Percentiles rank a stretch among this genome's conserved stretches.
phyloP scores from a whole-genome alignment of 2,113 vertebrate genomes.

The Microcebus lehilahytsara region DNA sequence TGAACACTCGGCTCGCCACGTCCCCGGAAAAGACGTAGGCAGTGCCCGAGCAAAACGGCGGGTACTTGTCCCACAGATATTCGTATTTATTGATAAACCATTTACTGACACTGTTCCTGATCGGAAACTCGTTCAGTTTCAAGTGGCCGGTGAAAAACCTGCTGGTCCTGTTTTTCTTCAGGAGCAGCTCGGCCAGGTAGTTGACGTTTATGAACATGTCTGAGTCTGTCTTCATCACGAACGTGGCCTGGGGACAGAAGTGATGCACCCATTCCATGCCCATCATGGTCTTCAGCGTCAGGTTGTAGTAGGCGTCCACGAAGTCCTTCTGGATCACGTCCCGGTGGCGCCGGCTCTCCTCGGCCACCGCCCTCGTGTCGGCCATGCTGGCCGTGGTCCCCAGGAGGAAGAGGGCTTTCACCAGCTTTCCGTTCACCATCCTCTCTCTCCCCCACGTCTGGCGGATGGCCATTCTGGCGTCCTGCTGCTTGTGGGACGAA shows the following conservation, averaged over 20 bases:
- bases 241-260: conserved; percentile 80
- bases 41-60: conserved; percentile 85
- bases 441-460: conserved; percentile 81
- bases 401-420: conserved; percentile 83
- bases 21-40: conserved; percentile 86
- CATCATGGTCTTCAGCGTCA: conserved; percentile 88
- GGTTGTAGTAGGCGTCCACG: conserved; percentile 81
- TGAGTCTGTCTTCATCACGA: conserved; percentile 87
- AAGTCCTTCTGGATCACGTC: conserved; percentile 89
- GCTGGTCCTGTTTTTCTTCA: conserved; percentile 76
- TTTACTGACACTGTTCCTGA: conserved; percentile 77
- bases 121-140: conserved; percentile 79
- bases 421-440: background rate
- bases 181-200: conserved; percentile 83
- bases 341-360: conserved; percentile 71
- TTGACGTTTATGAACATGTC: conserved; percentile 86
- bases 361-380: background rate
- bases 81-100: conserved; percentile 84
- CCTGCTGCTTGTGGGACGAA: background rate
- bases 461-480: conserved; percentile 80
- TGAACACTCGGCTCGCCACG: conserved; percentile 77
- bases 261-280: conserved; percentile 84
- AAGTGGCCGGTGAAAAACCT: conserved; percentile 85
- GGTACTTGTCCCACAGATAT: conserved; percentile 79
- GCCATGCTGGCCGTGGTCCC: conserved; percentile 59